Conservation (phyloP, 2,113 vertebrate species). For the Nycticryphes semicollaris region DNA sequence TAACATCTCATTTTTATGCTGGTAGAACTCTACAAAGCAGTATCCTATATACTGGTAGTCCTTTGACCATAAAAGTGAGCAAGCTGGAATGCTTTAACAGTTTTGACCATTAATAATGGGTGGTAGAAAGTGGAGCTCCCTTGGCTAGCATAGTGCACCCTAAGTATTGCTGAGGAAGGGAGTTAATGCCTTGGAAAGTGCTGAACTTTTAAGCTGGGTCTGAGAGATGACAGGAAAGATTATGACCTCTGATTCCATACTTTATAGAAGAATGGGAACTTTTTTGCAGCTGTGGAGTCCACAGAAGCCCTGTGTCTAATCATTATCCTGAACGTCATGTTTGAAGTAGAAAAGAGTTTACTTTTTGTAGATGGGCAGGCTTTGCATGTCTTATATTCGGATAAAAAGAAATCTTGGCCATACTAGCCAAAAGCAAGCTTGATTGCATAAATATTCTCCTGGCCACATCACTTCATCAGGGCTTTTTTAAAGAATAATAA, state of each 20-base stretch:
- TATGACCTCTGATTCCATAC: not conserved
- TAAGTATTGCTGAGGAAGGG: not conserved
- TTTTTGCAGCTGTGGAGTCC: not conserved
- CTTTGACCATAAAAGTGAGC: not conserved
- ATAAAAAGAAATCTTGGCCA: not conserved
- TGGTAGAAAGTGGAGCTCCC: not conserved
- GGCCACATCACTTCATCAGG: not conserved
- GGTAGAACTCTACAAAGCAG: not conserved
- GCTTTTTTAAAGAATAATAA: conserved; percentile 1
- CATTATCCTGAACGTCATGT: not conserved
- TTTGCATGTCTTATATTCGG: not conserved
- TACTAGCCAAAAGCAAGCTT: not conserved
- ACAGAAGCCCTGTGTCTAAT: not conserved
- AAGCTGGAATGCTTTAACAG: not conserved
- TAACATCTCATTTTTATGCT: not conserved
- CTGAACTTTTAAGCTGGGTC: not conserved
- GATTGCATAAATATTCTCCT: conserved; percentile 11
- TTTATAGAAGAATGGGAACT: not conserved
- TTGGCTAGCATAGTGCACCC: not conserved
- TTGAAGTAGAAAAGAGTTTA: not conserved
- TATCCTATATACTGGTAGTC: not conserved
- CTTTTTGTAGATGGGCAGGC: not conserved
- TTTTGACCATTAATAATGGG: not conserved
- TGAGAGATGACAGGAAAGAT: not conserved
- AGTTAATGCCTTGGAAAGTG: not conserved